Conservation (phyloP, 2,797 vertebrate species). For the Tachyglossus aculeatus region DNA sequence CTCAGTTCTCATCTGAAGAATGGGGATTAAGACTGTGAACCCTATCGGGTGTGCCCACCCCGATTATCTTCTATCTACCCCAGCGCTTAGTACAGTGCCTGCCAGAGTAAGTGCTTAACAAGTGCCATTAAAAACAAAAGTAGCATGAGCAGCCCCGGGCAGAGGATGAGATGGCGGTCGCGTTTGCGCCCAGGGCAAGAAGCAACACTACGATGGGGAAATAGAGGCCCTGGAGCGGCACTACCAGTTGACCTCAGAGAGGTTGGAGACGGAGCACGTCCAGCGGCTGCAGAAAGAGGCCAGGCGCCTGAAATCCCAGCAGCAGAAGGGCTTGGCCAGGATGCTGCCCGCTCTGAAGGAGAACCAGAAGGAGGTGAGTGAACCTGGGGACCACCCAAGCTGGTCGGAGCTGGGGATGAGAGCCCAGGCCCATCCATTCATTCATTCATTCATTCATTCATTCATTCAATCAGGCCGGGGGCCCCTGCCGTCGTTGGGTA, state of each 20-base stretch:
- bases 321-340: conserved; percentile 64
- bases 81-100: too few relatives aligned
- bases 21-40: too few relatives aligned
- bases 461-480: too few relatives aligned
- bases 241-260: conserved; percentile 59
- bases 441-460: too few relatives aligned
- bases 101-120: too few relatives aligned
- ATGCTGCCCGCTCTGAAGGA: conserved; percentile 52
- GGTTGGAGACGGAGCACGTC: conserved; percentile 68
- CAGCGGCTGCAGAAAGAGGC: conserved; percentile 68
- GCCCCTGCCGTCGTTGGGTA: too few relatives aligned
- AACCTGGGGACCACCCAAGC: accelerated
- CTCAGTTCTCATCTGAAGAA: too few relatives aligned
- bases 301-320: conserved; percentile 70
- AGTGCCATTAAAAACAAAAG: too few relatives aligned
- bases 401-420: not conserved
- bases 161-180: too few relatives aligned
- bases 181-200: conserved; percentile 71
- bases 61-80: too few relatives aligned
- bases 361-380: conserved; percentile 63
- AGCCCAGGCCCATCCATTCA: not conserved
- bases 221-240: conserved; percentile 68
- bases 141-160: too few relatives aligned
- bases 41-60: too few relatives aligned
- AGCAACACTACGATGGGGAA: conserved; percentile 74